Evolutionary conservation across 2,888 invertebrate genomes (phyloP), one percentile per base, ranked within the genome.

Genomic region (Phorcus lineatus): DNA sequence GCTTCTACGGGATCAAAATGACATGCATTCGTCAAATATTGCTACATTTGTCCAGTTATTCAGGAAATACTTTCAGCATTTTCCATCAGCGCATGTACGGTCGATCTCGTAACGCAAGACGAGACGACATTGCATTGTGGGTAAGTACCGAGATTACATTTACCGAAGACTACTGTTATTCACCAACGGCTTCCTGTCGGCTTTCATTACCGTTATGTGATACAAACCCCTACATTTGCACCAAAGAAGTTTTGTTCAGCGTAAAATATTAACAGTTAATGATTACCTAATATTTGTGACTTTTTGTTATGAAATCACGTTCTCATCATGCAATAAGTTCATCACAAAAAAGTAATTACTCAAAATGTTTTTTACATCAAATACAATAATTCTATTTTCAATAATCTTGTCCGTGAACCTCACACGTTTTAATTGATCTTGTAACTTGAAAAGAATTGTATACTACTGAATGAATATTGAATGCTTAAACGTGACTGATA

Each of bases 21-120:
- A n/a, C 36, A 70, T 70, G 70, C 70, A 70, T 40, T 70, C 70
- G 40, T 70, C 36, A 31, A 70, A 70, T 70, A 40, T 36, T 70
- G 40, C 70, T 70, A 19, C 70, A 70, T 70, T 70, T 70, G 31
- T 40, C 31, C 24, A 19, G 40, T 70, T 31, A n/a, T 31, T 70
- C 70, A 40, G 70, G 70, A 70, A 70, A 70, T 36, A 70, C 70
- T 70, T 70, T 70, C 70, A 70, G 70, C 70, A 70, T 70, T 70
- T 70, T 70, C 70, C 70, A 70, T 70, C 70, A 36, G 70, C 70
- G 70, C 70, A 70, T 70, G 70, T 40, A 70, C 31, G 70, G 40
- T 70, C 70, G 70, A 70, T 70, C 70, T 70, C 70, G 70, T 70
- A 70, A 36, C 70, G 40, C 70, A 36, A 36, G 70, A 70, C 70